Evolutionary conservation across 2,113 vertebrate species (phyloP).

Genomic region (Lagopus muta): DNA sequence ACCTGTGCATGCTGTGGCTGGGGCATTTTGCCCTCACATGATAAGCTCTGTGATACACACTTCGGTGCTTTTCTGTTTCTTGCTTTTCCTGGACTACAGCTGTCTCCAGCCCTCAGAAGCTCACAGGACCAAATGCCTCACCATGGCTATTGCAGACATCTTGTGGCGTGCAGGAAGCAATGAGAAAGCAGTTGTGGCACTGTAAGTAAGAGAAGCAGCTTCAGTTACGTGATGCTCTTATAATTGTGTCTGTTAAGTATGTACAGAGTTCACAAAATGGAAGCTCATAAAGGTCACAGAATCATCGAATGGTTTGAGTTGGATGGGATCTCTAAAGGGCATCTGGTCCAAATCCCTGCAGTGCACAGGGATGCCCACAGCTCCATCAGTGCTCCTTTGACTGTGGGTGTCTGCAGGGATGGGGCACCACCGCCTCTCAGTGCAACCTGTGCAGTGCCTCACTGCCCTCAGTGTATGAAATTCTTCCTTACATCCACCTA

Average conservation of each 20-base stretch:
- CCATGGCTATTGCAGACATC: slow-evolving; percentile 83
- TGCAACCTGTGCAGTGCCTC: too few species aligned
- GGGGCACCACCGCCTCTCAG: too few species aligned
- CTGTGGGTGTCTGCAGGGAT: too few species aligned
- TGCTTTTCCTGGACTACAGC: background rate
- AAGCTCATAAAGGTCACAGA: background rate
- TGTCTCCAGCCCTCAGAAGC: slow-evolving; percentile 74
- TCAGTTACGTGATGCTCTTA: rapidly evolving
- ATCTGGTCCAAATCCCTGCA: too few species aligned
- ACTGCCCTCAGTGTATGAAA: too few species aligned
- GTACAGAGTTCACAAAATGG: rapidly evolving
- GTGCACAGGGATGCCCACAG: too few species aligned
- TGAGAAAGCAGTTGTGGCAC: slow-evolving; percentile 81
- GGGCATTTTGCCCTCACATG: background rate
- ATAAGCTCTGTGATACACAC: background rate
- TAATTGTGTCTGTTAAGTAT: background rate
- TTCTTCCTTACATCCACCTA: too few species aligned
- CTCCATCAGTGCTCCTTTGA: too few species aligned
- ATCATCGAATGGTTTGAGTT: too few species aligned
- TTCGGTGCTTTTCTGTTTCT: background rate
- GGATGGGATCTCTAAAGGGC: too few species aligned
- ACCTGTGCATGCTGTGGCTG: background rate
- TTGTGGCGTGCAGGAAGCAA: slow-evolving; percentile 89
- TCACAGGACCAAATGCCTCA: slow-evolving; percentile 82
- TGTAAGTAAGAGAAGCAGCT: slow-evolving; percentile 79